Evolutionary conservation across 2,113 vertebrate genomes (phyloP), one percentile per base, ranked within the genome.

Genomic region (Mormoops blainvillei): DNA sequence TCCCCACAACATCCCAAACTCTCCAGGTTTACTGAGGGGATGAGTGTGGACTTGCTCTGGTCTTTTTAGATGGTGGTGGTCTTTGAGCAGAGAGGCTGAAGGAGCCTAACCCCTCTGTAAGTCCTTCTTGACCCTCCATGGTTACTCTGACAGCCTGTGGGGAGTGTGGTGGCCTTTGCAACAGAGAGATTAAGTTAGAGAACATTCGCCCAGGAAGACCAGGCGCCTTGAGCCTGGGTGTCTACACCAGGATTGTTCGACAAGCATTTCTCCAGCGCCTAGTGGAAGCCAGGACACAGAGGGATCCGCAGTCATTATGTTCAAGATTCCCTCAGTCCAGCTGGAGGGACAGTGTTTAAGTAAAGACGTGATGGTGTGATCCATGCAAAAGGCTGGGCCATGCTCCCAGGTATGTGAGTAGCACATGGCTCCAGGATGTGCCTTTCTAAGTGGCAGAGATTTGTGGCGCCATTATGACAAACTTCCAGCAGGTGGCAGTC

Each of bases 401-500:
- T 2, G 16, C 31, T 26, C 24, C 7, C 8, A 43, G 63, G 1
- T 2, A 4, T 22, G 18, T 1, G 0, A 52, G 77, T 38, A 36
- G 33, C 1, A 0, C 36, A 0, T 19, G 16, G 14, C 45, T 41
- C 19, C 28, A 19, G 73, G n/a, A n/a, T 45, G 61, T 2, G 24
- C 38, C 15, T 26, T 56, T 19, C 0, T 16, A 76, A 22, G 85
- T 0, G 33, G 58, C 74, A 22, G 82, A 87, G 61, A 71, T 45
- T 43, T 92, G 83, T 33, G n/a, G 63, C 33, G 86, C 24, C 63
- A 38, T 71, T 88, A 83, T 3, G 13, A 82, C 20, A 76, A 33
- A 28, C 24, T 28, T 80, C 96, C 97, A 96, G 95, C 91, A 97
- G 97, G 83, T 97, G 97, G 97, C 97, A 95, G 94, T 45, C 93